A percentile compares a stretch with the other conserved stretches of the same genome.
Conservation (phyloP, 2,797 vertebrate genomes). For the Microctenopoma steveboyesi region DNA sequence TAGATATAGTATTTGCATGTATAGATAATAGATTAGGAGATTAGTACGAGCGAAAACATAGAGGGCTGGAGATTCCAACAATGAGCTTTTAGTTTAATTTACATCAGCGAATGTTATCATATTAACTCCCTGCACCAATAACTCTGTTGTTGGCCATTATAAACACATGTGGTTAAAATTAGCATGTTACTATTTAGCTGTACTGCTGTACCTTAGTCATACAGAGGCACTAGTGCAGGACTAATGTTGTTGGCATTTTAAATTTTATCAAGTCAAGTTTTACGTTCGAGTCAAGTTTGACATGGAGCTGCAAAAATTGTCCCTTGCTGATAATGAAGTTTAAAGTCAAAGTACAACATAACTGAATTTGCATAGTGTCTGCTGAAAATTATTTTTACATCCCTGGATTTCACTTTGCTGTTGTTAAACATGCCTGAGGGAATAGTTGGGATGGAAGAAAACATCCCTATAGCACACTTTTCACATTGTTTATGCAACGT, state of each 20-base stretch:
- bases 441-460: constrained; percentile 8
- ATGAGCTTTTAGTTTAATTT: no score
- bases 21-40: no score
- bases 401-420: constrained; percentile 4
- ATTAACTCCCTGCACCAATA: not conserved
- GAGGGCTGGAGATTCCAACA: no score
- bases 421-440: constrained; percentile 1
- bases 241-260: no score
- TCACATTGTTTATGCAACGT: constrained; percentile 52
- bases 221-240: no score
- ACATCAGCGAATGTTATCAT: not conserved
- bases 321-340: constrained; percentile 4
- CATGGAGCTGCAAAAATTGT: constrained; percentile 1
- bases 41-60: no score
- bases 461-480: constrained; percentile 9
- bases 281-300: constrained; percentile 6
- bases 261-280: not conserved
- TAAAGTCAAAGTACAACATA: constrained; percentile 12
- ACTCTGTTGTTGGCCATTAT: no score
- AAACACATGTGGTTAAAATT: not conserved
- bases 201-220: no score
- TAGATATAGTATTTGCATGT: not conserved
- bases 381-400: not conserved
- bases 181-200: not conserved
- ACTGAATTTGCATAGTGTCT: not conserved